Evolutionary conservation across 2,888 invertebrate species (phyloP).

Genomic region (Itoplectis maculator): DNA sequence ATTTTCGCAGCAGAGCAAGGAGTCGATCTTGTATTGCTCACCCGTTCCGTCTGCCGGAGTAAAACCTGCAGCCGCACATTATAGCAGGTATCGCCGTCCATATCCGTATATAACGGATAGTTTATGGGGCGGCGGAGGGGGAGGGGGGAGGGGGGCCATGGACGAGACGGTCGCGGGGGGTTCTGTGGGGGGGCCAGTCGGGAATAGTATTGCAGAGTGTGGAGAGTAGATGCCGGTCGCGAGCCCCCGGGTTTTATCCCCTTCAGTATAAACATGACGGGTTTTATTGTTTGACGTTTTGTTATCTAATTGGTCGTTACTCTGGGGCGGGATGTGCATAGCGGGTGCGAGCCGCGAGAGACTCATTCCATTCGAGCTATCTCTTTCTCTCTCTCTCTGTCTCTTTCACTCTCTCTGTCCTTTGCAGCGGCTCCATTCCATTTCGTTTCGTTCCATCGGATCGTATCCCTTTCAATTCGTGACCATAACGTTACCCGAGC

Average conservation of each 20-base stretch:
- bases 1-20: conserved; percentile 9
- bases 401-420: conserved; percentile 2
- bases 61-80: conserved; percentile 71
- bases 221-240: conserved; percentile 54
- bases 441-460: conserved; percentile 68
- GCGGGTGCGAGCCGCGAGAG: conserved; percentile 69
- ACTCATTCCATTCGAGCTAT: conserved; percentile 68
- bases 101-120: conserved; percentile 73
- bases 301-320: conserved; percentile 81
- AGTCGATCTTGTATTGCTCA: conserved; percentile 38
- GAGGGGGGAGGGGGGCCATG: conserved; percentile 64
- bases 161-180: conserved; percentile 65
- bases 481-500: conserved; percentile 62
- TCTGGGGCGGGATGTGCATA: conserved; percentile 56
- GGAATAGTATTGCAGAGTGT: conserved; percentile 32
- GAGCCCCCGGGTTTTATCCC: conserved; percentile 77
- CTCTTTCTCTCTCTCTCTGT: neutral
- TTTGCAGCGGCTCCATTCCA: conserved; percentile 58
- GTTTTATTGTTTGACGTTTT: conserved; percentile 82
- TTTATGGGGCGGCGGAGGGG: conserved; percentile 67
- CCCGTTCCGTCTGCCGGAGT: conserved; percentile 45
- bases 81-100: conserved; percentile 63
- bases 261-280: conserved; percentile 80
- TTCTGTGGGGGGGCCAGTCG: conserved; percentile 29
- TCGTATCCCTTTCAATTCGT: conserved; percentile 71